A percentile compares a stretch with the other conserved stretches of the same genome.
Conservation (phyloP, 2,113 vertebrate genomes). For the Brienomyrus longianalis region DNA sequence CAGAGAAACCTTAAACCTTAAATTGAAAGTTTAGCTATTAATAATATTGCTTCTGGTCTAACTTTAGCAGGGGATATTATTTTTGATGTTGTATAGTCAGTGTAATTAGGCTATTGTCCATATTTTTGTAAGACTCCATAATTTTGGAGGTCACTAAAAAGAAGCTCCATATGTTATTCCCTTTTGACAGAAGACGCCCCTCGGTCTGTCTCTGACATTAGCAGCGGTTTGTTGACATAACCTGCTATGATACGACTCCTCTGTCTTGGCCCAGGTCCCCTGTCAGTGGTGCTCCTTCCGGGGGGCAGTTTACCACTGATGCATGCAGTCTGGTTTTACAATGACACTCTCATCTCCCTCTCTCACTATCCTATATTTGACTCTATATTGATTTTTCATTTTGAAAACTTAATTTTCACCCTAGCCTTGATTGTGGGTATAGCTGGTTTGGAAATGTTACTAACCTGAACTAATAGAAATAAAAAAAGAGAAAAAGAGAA, state of each 20-base stretch:
- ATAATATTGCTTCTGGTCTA: neutral
- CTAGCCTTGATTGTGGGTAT: neutral
- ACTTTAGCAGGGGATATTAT: neutral
- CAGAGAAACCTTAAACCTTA: neutral
- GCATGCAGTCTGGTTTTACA: neutral
- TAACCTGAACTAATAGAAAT: neutral
- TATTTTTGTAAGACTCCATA: slow-evolving; percentile 21
- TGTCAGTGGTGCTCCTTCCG: neutral
- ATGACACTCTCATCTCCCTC: neutral
- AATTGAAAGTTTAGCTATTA: neutral
- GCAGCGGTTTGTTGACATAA: neutral
- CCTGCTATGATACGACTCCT: neutral
- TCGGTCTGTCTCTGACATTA: slow-evolving; percentile 34
- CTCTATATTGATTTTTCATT: neutral
- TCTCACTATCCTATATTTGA: neutral
- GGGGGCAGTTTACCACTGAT: neutral
- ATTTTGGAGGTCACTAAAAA: slow-evolving; percentile 37
- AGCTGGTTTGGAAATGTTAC: neutral
- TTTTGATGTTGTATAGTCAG: neutral
- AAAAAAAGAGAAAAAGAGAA: neutral
- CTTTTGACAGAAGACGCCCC: slow-evolving; percentile 34
- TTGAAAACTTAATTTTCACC: neutral
- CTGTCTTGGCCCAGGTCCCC: neutral
- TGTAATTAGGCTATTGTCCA: slow-evolving; percentile 18
- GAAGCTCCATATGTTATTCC: slow-evolving; percentile 14